Conservation (phyloP, 2,888 invertebrate genomes). For the Cenopis cana region DNA sequence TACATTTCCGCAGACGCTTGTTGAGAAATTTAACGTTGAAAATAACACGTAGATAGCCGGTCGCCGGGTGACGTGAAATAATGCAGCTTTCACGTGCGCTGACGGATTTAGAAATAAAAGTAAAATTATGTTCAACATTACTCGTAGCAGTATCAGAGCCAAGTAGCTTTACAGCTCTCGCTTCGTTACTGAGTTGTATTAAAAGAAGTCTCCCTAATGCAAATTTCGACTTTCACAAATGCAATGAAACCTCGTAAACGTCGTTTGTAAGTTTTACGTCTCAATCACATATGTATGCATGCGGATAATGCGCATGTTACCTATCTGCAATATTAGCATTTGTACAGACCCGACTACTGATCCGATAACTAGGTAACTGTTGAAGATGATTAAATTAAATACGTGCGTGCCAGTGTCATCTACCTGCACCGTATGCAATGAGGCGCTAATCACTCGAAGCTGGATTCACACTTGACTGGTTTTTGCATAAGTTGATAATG, state of each 20-base stretch:
- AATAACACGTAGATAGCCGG: constrained; percentile 28
- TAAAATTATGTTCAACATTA: constrained; percentile 31
- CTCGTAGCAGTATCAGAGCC: constrained; percentile 26
- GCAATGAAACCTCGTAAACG: not conserved
- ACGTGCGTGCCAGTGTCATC: constrained; percentile 36
- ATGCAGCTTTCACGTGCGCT: constrained; percentile 34
- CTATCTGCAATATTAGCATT: not conserved
- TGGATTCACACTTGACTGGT: constrained; percentile 42
- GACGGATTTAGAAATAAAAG: constrained; percentile 36
- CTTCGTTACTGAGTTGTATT: constrained; percentile 20
- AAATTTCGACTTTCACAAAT: constrained; percentile 23
- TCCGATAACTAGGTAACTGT: constrained; percentile 20
- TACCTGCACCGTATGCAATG: constrained; percentile 41
- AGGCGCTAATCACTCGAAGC: constrained; percentile 36
- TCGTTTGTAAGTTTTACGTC: not conserved
- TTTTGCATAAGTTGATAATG: constrained; percentile 43
- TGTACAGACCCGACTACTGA: constrained; percentile 4
- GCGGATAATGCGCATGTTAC: not conserved
- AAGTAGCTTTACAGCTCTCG: constrained; percentile 22
- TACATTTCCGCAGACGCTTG: constrained; percentile 47
- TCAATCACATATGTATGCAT: constrained; percentile 6
- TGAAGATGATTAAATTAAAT: constrained; percentile 35
- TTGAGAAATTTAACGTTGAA: constrained; percentile 39
- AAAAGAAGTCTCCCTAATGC: constrained; percentile 10
- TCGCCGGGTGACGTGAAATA: constrained; percentile 38